phyloP scores from a whole-genome alignment of 1,140 invertebrate species.

The Papilio helenus region DNA sequence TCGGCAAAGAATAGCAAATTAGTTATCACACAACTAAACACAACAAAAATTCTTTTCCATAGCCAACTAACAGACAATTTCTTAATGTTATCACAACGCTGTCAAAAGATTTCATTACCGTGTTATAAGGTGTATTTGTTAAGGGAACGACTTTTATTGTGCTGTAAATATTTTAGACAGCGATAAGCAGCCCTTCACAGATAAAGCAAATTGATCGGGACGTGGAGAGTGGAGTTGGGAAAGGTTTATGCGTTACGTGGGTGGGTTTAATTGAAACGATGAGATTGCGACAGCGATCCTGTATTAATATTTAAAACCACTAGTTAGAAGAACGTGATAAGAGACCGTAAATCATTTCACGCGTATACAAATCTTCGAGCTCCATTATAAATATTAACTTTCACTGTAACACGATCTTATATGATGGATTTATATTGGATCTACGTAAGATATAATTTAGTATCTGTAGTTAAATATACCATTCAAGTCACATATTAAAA shows the following conservation, averaged over 20 bases:
- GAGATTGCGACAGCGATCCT: conserved; percentile 68
- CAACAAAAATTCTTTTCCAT: neutral
- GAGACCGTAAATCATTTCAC: conserved; percentile 43
- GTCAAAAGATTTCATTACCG: conserved; percentile 63
- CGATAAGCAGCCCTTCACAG: conserved; percentile 68
- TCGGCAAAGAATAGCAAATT: neutral
- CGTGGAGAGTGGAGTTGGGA: conserved; percentile 55
- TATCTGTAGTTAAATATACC: too few relatives aligned
- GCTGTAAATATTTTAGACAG: conserved; percentile 78
- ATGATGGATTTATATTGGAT: neutral
- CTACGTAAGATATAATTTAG: neutral
- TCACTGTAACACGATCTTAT: neutral
- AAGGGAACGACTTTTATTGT: conserved; percentile 73
- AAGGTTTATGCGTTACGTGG: conserved; percentile 69
- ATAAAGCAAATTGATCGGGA: conserved; percentile 79
- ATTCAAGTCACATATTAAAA: neutral
- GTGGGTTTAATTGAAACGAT: conserved; percentile 72
- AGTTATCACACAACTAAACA: conserved; percentile 1
- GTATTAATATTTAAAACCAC: conserved; percentile 70
- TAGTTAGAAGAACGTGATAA: conserved; percentile 48
- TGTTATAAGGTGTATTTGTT: conserved; percentile 78
- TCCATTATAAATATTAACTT: conserved; percentile 23
- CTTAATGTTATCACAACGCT: conserved; percentile 36
- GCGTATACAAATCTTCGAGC: neutral
- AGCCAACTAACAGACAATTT: conserved; percentile 24